Conservation (phyloP, 2,797 vertebrate genomes). For the Mallotus villosus region DNA sequence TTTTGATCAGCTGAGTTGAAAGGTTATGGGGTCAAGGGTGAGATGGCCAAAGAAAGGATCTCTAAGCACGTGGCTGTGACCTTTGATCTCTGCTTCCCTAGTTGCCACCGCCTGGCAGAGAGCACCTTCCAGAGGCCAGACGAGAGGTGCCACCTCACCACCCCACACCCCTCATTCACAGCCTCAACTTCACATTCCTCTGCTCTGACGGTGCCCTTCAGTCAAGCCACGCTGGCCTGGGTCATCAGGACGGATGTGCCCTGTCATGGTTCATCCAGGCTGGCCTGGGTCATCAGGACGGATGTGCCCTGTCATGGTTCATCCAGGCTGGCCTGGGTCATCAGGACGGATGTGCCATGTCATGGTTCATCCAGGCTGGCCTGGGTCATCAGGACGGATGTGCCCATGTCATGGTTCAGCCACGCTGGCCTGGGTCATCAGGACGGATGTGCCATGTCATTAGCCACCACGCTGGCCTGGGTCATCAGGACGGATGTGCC, state of each 20-base stretch:
- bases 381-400: conserved; percentile 48
- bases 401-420: conserved; percentile 41
- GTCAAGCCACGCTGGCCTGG: not conserved
- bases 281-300: conserved; percentile 44
- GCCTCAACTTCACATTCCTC: conserved; percentile 22
- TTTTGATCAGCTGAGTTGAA: not conserved
- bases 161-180: conserved; percentile 32
- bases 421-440: conserved; percentile 43
- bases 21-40: not conserved
- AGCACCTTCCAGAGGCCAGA: too few species aligned
- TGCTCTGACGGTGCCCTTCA: not conserved
- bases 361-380: conserved; percentile 32
- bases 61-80: conserved; percentile 9
- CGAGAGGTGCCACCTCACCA: conserved; percentile 27
- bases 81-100: conserved; percentile 20
- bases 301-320: conserved; percentile 44
- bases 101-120: too few species aligned
- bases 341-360: conserved; percentile 50
- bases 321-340: conserved; percentile 34
- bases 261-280: conserved; percentile 38
- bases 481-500: conserved; percentile 52
- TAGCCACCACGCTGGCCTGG: too few species aligned
- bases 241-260: conserved; percentile 52
- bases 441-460: conserved; percentile 47
- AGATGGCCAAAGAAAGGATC: not conserved